phyloP scores from a whole-genome alignment of 2,888 invertebrate genomes.

The Andricus quercusramuli region DNA sequence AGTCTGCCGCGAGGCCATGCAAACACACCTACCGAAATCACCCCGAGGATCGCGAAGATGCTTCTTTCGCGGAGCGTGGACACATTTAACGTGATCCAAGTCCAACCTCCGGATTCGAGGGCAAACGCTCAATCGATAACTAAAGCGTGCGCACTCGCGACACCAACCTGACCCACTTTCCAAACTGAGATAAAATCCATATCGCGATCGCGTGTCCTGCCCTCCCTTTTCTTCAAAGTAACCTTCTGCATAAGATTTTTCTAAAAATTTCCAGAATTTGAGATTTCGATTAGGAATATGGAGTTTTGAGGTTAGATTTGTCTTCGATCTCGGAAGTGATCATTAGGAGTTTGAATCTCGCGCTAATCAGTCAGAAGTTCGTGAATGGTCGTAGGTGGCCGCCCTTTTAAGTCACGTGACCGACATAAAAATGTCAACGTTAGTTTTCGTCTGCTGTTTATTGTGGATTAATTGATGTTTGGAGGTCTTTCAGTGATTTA shows the following conservation, averaged over 20 bases:
- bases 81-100: conserved; percentile 59
- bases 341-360: neutral
- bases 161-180: conserved; percentile 71
- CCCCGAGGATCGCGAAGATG: conserved; percentile 20
- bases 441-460: neutral
- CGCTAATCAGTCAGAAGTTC: neutral
- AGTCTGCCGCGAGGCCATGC: neutral
- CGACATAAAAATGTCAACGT: neutral
- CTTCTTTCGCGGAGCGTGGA: conserved; percentile 48
- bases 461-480: neutral
- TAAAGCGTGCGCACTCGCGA: conserved; percentile 74
- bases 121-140: conserved; percentile 75
- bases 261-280: neutral
- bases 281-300: neutral
- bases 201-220: conserved; percentile 56
- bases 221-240: conserved; percentile 7
- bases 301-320: neutral
- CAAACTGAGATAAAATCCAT: conserved; percentile 73
- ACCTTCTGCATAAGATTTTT: neutral
- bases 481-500: neutral
- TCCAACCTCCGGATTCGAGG: conserved; percentile 58
- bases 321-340: neutral
- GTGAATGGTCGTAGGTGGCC: neutral
- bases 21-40: neutral
- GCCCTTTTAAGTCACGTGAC: conserved; percentile 5